Base-by-base conservation (phyloP, 2,888 invertebrate species). In the Clivina fossor region DNA sequence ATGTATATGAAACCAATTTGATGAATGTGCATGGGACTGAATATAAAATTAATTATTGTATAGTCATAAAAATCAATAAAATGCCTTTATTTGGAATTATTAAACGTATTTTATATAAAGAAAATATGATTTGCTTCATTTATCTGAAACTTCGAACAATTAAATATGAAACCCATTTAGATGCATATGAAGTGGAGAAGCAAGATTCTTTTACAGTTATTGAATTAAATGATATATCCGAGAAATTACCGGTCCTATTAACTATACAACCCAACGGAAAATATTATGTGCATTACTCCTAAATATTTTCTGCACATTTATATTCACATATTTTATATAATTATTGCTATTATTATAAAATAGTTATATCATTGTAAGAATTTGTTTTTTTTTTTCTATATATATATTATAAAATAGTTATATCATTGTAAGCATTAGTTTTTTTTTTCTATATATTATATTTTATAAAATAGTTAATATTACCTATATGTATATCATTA, bases 11-110 rank as follows among this genome's bases (percentile, higher is more conserved):
- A 40, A 19, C 40, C 11, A 44, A 3, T 3, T 28, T 24, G 26
- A n/a, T 44, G 3, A 13, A 44, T 11, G 8, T 44, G 11, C 11
- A 44, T 44, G 44, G 44, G 13, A 44, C 44, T 28, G 13, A 28
- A 28, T 44, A 44, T 44, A 44, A 44, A 44, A 26, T 24, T 28
- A 28, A 28, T 26, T 28, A 44, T 16, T 20, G 40, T 40, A 40
- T 40, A 19, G 5, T n/a, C 3, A 20, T 13, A 40, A 20, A 40
- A 11, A 40, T 19, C 8, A 7, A 40, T 19, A 11, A 40, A 9
- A 40, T 40, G 22, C 20, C 40, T 20, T 5, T 16, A 20, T 40
- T 40, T 40, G 20, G 40, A n/a, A 40, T 40, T 40, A 40, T 40
- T 19, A 18, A 40, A 3, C 40, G 13, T 40, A 40, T 40, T 40